Evolutionary conservation across 2,888 invertebrate species (phyloP).

Genomic region (Spodoptera exigua): DNA sequence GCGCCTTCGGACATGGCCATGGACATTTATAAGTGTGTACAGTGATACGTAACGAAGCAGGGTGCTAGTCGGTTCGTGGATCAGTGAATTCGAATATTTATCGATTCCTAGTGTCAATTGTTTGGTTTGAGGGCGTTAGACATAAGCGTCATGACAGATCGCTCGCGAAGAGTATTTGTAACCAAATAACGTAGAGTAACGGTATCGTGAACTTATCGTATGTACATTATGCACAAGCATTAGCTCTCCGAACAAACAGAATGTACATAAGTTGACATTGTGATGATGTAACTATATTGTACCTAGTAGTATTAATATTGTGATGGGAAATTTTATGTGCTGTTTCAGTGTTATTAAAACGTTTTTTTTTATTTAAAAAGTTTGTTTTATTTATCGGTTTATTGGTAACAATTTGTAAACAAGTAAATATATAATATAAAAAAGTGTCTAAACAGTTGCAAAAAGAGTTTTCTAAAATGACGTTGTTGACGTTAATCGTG

Average conservation of each 20-base stretch:
- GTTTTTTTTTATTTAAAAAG: slow-evolving; percentile 72
- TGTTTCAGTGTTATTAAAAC: slow-evolving; percentile 83
- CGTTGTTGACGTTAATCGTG: no score
- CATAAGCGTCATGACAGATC: slow-evolving; percentile 67
- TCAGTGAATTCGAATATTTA: slow-evolving; percentile 57
- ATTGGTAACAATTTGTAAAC: background rate
- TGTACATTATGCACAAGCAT: slow-evolving; percentile 51
- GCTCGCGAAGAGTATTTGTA: slow-evolving; percentile 62
- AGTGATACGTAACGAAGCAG: slow-evolving; percentile 48
- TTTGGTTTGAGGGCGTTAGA: slow-evolving; percentile 47
- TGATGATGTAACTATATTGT: slow-evolving; percentile 71
- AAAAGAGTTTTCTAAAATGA: no score
- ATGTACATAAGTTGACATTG: slow-evolving; percentile 67
- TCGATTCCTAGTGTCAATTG: slow-evolving; percentile 57
- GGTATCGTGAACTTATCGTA: slow-evolving; percentile 31
- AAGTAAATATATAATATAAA: background rate
- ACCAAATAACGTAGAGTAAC: slow-evolving; percentile 48
- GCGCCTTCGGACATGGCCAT: slow-evolving; percentile 61
- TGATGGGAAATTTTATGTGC: slow-evolving; percentile 82
- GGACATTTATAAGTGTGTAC: slow-evolving; percentile 49
- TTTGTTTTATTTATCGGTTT: slow-evolving; percentile 37
- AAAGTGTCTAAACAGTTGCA: background rate
- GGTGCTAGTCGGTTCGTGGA: slow-evolving; percentile 62
- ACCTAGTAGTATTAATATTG: slow-evolving; percentile 80
- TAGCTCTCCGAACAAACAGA: slow-evolving; percentile 44